Evolutionary conservation across 2,797 vertebrate genomes (phyloP).

Genomic region (Pangasius macronema): DNA sequence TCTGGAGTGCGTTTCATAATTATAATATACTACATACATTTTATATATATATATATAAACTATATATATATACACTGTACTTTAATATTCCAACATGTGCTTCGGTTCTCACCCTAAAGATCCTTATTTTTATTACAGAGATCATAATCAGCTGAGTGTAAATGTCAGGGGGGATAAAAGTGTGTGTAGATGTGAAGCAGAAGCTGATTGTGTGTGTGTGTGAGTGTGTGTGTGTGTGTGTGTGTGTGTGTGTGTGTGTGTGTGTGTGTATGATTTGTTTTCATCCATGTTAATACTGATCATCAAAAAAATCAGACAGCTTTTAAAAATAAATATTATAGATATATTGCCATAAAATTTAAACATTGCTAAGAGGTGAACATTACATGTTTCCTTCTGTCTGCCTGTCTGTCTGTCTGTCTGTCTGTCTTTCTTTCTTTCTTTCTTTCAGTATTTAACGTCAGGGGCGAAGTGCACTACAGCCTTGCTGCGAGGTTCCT

Average conservation of each 20-base stretch:
- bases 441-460: conserved; percentile 63
- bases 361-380: neutral
- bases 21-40: conserved; percentile 2
- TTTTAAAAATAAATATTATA: conserved; percentile 18
- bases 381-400: neutral
- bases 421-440: conserved; percentile 1
- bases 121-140: neutral
- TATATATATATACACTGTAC: conserved; percentile 67
- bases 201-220: neutral
- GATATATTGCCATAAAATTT: conserved; percentile 7
- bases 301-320: neutral
- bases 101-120: neutral
- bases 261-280: neutral
- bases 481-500: conserved; percentile 65
- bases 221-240: conserved; percentile 9
- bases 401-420: neutral
- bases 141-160: neutral
- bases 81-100: conserved; percentile 14
- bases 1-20: conserved; percentile 4
- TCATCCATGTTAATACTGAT: neutral
- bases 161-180: neutral
- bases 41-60: conserved; percentile 71
- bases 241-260: conserved; percentile 10
- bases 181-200: neutral
- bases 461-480: conserved; percentile 78